Conservation (phyloP, 2,888 invertebrate species). For the Clunio marinus region DNA sequence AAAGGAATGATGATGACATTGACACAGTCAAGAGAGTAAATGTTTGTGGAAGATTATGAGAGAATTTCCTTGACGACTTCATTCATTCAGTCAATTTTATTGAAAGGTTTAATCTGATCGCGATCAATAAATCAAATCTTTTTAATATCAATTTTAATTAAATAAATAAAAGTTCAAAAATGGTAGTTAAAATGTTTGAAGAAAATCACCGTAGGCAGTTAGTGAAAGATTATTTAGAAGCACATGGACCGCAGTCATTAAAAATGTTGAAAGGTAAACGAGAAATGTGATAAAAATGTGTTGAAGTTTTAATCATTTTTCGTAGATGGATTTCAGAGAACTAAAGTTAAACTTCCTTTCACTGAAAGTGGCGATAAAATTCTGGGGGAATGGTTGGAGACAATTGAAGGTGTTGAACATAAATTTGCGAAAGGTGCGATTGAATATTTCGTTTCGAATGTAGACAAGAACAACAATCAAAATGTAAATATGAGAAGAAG, state of each 20-base stretch:
- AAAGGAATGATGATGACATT: no score
- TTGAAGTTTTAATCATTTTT: not conserved
- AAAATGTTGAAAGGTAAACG: not conserved
- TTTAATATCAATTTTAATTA: no score
- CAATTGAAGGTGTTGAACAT: not conserved
- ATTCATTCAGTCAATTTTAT: no score
- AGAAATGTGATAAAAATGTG: not conserved
- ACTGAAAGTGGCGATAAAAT: not conserved
- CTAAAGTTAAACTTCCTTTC: not conserved
- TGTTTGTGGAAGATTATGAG: no score
- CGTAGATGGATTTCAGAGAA: not conserved
- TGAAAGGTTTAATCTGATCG: no score
- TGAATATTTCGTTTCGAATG: not conserved
- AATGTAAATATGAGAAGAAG: not conserved
- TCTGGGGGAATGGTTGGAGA: not conserved
- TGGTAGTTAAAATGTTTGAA: no score
- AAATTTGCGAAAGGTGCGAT: not conserved
- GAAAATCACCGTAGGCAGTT: no score
- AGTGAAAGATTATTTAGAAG: not conserved
- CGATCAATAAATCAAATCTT: no score
- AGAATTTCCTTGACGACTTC: no score
- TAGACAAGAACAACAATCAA: not conserved
- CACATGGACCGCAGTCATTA: not conserved
- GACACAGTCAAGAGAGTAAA: no score
- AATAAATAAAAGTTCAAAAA: no score